Percentiles rank a stretch among this genome's conserved stretches.
Evolutionary conservation across 2,888 invertebrate species (phyloP).

Genomic region (Eustalomyia histrio): DNA sequence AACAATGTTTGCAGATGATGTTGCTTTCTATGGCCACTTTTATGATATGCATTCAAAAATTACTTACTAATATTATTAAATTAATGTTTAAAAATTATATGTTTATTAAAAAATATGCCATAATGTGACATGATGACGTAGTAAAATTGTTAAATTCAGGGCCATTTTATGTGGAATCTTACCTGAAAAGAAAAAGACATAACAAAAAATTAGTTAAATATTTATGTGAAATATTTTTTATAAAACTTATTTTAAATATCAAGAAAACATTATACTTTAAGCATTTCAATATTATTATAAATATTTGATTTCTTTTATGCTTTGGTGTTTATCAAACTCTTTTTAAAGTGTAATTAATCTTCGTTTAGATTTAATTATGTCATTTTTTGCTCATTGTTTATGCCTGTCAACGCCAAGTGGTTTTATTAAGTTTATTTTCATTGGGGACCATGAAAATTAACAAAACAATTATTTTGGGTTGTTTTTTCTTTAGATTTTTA

Average conservation of each 20-base stretch:
- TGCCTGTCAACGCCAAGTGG: conserved; percentile 49
- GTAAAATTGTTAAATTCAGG: background rate
- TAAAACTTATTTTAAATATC: background rate
- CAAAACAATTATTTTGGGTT: conserved; percentile 31
- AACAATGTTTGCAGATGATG: too few relatives aligned
- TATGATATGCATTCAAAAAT: background rate
- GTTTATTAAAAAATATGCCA: background rate
- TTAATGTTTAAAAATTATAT: background rate
- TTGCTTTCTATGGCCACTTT: too few relatives aligned
- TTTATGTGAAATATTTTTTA: too few relatives aligned
- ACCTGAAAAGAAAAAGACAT: conserved; percentile 44
- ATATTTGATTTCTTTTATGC: background rate
- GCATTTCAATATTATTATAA: background rate
- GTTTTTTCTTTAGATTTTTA: conserved; percentile 1
- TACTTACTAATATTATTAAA: background rate
- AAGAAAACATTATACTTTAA: too few relatives aligned
- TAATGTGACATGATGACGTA: background rate
- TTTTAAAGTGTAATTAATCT: conserved; percentile 53
- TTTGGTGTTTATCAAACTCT: conserved; percentile 2
- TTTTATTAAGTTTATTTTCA: conserved; percentile 31
- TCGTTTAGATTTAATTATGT: conserved; percentile 32
- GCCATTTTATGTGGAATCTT: background rate
- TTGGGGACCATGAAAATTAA: conserved; percentile 26
- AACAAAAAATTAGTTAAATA: conserved; percentile 12
- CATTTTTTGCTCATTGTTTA: conserved; percentile 43